A percentile compares a stretch with the other conserved stretches of the same genome.
phyloP scores from a whole-genome alignment of 2,797 vertebrate species.

The Nannoperca obscura region DNA sequence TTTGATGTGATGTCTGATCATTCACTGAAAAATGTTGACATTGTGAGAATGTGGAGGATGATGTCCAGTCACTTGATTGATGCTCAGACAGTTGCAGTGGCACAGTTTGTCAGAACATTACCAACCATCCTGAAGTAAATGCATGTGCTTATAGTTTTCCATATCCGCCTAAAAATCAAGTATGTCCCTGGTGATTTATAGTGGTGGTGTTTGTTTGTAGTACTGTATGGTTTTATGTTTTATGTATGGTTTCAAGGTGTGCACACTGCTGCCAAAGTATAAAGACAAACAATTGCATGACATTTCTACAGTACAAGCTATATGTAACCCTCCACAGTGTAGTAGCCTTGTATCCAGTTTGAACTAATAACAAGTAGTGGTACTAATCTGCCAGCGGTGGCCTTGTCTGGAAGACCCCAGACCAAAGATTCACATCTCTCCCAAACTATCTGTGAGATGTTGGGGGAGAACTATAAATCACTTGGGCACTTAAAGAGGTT shows the following conservation, averaged over 20 bases:
- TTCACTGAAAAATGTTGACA: neutral
- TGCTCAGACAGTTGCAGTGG: neutral
- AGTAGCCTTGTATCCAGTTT: neutral
- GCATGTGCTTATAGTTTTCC: neutral
- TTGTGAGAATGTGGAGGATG: neutral
- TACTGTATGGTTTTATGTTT: neutral
- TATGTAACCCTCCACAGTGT: neutral
- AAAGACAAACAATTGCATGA: neutral
- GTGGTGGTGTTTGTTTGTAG: neutral
- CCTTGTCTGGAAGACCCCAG: neutral
- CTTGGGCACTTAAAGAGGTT: constrained; percentile 32
- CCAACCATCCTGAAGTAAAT: neutral
- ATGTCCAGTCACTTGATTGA: neutral
- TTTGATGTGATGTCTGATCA: neutral
- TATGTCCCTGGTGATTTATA: neutral
- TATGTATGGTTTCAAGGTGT: neutral
- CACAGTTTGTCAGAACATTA: neutral
- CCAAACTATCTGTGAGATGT: constrained; percentile 28
- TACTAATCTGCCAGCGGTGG: neutral
- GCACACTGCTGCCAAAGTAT: neutral
- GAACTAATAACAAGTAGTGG: constrained; percentile 1
- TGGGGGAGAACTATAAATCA: constrained; percentile 38
- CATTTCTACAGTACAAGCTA: neutral
- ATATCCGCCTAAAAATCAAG: neutral
- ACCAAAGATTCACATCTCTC: neutral